Conservation (phyloP, 2,113 vertebrate genomes). For the Tragelaphus buxtoni region DNA sequence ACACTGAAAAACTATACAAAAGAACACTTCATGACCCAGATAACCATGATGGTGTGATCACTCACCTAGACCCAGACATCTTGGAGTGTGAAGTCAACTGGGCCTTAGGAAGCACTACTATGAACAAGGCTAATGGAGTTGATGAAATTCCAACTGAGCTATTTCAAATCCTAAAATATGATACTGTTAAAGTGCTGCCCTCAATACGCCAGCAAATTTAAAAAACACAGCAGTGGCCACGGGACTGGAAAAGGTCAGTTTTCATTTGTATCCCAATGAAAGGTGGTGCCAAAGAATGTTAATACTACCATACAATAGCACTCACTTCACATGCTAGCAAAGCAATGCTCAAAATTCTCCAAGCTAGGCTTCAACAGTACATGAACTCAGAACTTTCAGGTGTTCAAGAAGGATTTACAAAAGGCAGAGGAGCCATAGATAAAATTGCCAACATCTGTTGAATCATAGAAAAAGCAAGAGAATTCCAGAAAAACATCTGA, state of each 20-base stretch:
- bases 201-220: not conserved
- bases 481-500: not conserved
- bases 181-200: not conserved
- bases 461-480: not conserved
- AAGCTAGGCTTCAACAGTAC: not conserved
- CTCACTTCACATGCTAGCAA: not conserved
- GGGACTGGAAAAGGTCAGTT: not conserved
- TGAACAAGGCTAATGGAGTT: not conserved
- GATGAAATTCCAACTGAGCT: not conserved
- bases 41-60: not conserved
- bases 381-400: not conserved
- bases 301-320: not conserved
- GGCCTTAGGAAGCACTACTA: not conserved
- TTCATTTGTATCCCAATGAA: not conserved
- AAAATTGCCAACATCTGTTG: not conserved
- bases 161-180: not conserved
- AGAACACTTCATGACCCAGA: not conserved
- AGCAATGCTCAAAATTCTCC: not conserved
- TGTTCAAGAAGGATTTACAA: not conserved
- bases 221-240: not conserved
- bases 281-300: not conserved
- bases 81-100: not conserved
- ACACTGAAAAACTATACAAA: not conserved
- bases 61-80: not conserved
- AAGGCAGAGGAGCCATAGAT: not conserved